Conservation (phyloP, 2,888 invertebrate species). For the Agrotis exclamationis region DNA sequence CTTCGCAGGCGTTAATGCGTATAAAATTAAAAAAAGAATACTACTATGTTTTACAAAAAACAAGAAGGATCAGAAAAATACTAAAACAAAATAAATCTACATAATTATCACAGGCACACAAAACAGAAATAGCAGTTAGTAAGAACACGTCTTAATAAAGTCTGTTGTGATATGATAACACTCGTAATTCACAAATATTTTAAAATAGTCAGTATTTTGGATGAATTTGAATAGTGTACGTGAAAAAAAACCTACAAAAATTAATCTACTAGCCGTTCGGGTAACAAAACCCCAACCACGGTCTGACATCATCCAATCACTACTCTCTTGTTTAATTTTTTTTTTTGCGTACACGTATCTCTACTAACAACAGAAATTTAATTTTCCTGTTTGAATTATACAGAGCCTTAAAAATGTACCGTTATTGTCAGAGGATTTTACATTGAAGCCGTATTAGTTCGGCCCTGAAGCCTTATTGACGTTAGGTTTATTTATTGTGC, state of each 20-base stretch:
- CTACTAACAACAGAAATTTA: conserved; percentile 39
- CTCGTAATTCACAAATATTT: no score
- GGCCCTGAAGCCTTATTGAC: conserved; percentile 9
- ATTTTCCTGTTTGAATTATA: conserved; percentile 50
- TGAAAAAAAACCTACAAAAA: conserved; percentile 16
- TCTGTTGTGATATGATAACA: no score
- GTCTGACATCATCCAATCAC: conserved; percentile 35
- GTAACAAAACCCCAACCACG: conserved; percentile 24
- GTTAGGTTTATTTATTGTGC: conserved; percentile 11
- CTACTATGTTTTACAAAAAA: no score
- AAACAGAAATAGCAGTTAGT: no score
- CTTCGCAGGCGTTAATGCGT: no score
- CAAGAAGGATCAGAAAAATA: no score
- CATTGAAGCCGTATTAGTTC: conserved; percentile 20
- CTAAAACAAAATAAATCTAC: no score
- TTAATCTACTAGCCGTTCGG: conserved; percentile 15
- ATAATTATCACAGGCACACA: no score
- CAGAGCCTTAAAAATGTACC: conserved; percentile 21
- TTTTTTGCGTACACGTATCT: conserved; percentile 38
- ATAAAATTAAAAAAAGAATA: no score
- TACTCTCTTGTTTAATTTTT: conserved; percentile 26
- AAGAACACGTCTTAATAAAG: no score
- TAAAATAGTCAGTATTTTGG: not conserved
- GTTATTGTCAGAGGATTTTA: conserved; percentile 6
- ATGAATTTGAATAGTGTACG: not conserved